Evolutionary conservation across 1,140 invertebrate species (phyloP).

Genomic region (Campoletis sonorensis): DNA sequence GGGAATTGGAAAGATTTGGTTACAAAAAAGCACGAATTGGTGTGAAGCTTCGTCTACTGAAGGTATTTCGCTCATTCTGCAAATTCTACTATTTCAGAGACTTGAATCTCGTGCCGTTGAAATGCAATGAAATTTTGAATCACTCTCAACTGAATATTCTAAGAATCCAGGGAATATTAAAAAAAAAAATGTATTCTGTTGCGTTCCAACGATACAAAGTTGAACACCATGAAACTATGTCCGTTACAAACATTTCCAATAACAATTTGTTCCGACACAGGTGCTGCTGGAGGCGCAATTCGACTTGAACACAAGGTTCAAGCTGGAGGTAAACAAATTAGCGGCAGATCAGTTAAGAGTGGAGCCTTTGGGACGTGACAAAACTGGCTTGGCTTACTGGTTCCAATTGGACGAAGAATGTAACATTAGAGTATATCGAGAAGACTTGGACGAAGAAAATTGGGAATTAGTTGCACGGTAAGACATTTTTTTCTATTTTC

Average conservation of each 20-base stretch:
- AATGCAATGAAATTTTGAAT: no score
- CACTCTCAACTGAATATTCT: no score
- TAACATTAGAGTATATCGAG: constrained; percentile 94
- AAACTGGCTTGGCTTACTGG: constrained; percentile 94
- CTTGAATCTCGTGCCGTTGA: no score
- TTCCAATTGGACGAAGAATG: constrained; percentile 91
- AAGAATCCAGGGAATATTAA: no score
- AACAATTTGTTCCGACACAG: constrained; percentile 78
- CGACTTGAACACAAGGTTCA: constrained; percentile 95
- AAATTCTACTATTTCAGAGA: no score
- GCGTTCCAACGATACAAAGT: no score
- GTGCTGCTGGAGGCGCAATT: constrained; percentile 95
- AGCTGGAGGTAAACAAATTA: constrained; percentile 91
- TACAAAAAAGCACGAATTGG: constrained; percentile 93
- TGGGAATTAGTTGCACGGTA: constrained; percentile 95
- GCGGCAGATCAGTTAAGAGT: constrained; percentile 87
- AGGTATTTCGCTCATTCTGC: constrained; percentile 77
- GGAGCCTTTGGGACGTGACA: constrained; percentile 93
- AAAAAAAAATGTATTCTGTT: no score
- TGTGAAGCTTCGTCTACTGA: constrained; percentile 92
- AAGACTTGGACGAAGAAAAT: constrained; percentile 96
- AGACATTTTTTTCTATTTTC: constrained; percentile 60
- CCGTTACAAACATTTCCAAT: background rate
- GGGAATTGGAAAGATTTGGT: constrained; percentile 97
- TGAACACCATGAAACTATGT: no score